phyloP scores from a whole-genome alignment of 2,797 vertebrate genomes.

The Coccyzus lansbergi region DNA sequence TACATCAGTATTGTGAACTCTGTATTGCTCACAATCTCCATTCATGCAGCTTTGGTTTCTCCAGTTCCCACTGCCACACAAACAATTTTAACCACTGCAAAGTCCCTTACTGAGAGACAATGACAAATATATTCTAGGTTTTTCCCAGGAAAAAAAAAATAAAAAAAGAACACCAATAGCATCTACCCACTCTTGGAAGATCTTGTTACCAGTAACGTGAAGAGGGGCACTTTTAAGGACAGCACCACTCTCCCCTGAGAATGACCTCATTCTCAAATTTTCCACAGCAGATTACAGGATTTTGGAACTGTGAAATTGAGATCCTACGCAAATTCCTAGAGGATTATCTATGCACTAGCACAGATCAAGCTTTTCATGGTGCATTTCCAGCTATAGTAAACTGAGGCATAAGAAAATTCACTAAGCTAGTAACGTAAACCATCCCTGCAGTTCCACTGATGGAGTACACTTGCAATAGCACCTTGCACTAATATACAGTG shows the following conservation, averaged over 20 bases:
- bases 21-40: not conserved
- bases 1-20: not conserved
- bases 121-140: not conserved
- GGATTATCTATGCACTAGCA: not conserved
- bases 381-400: not conserved
- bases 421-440: not conserved
- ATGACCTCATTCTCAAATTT: not conserved
- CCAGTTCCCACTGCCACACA: not conserved
- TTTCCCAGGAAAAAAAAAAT: too few species aligned
- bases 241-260: not conserved
- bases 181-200: not conserved
- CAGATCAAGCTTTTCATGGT: not conserved
- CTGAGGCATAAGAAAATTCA: not conserved
- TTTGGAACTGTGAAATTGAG: not conserved
- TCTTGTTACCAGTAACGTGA: not conserved
- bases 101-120: not conserved
- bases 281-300: not conserved
- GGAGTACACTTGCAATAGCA: not conserved
- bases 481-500: not conserved
- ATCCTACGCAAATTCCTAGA: conserved; percentile 6
- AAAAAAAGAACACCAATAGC: not conserved
- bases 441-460: not conserved
- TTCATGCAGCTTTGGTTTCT: not conserved
- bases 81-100: not conserved
- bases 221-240: not conserved